Base-by-base conservation (phyloP, 2,888 invertebrate genomes). In the Hirtodrosophila duncani region DNA sequence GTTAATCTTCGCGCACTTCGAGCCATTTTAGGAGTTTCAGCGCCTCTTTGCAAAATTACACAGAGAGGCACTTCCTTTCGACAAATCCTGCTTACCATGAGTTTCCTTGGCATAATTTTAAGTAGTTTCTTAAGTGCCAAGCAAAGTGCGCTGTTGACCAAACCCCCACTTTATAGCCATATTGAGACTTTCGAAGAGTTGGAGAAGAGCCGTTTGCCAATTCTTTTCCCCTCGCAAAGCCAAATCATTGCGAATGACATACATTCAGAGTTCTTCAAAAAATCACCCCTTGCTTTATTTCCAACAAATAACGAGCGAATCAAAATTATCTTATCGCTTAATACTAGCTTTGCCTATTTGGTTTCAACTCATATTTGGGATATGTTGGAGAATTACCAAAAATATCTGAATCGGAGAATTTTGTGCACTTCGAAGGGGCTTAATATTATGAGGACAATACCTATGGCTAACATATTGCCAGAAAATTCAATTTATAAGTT, bases 81-180 rank as follows among this genome's bases (percentile, higher is more conserved):
- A 2, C 52, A 46, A 8, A 33, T 59, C 0, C 7, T 51, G 2
- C 33, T 63, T 31, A n/a, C 26, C 1, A 59, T 59, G n/a, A 44
- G 55, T n/a, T 8, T 63, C 9, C 51, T 51, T 1, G 33, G 63
- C 0, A n/a, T 63, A 7, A 23, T 63, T 5, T 51, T 36, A 1
- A 39, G 38, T 16, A 29, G 21, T 4, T 61, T 61, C 3, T 49
- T 64, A n/a, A 43, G 34, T 14, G 51, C 46, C 23, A 64, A 61
- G 9, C 16, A 61, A 3, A 64, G 48, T 16, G 36, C 63, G 3
- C 7, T 64, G 3, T 17, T 64, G 2, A 61, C 26, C 1, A 52
- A 48, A 7, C 26, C 23, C 21, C 51, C 56, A 0, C 24, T n/a
- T 0, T 8, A 30, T 5, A 34, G 38, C 6, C 11, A 24, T 1